A percentile compares a stretch with the other conserved stretches of the same genome.
These are phyloP conservation scores for Drosophila meridiana DNA, from an alignment of 2,888 invertebrate species.

Conservation along the genomic window DNA sequence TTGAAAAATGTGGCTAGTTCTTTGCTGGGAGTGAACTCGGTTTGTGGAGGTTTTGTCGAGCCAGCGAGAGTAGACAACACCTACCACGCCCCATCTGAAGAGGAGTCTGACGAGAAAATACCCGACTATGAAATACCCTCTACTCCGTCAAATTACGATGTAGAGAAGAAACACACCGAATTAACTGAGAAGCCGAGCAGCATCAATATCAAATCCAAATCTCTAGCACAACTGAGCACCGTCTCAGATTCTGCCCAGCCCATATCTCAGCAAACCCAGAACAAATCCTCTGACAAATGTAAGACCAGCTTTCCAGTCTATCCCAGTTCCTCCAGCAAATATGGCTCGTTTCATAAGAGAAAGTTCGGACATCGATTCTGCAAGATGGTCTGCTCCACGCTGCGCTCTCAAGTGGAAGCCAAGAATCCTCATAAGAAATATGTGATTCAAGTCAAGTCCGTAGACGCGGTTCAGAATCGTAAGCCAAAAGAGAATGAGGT, in stretches of 20 bases:
- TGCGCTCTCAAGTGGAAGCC: background rate
- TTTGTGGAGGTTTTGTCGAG: background rate
- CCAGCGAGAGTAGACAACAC: background rate
- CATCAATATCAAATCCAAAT: background rate
- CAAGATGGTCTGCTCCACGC: background rate
- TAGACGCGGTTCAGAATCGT: too few relatives aligned
- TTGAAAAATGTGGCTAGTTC: too few relatives aligned
- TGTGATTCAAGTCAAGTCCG: background rate
- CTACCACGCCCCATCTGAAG: background rate
- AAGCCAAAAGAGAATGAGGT: background rate
- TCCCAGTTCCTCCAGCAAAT: background rate
- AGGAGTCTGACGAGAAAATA: background rate
- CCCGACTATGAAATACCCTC: background rate
- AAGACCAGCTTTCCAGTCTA: background rate
- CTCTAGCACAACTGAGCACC: background rate
- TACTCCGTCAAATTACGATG: too few relatives aligned
- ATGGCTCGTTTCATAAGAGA: accelerated
- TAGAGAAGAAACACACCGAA: background rate
- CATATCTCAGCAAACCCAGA: accelerated
- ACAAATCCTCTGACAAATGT: background rate
- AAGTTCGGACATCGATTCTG: background rate
- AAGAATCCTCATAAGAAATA: background rate
- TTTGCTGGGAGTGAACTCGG: background rate
- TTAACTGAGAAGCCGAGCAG: background rate
- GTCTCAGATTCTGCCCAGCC: too few relatives aligned